phyloP scores from a whole-genome alignment of 2,797 vertebrate species.

The Pseudocheirus occidentalis region DNA sequence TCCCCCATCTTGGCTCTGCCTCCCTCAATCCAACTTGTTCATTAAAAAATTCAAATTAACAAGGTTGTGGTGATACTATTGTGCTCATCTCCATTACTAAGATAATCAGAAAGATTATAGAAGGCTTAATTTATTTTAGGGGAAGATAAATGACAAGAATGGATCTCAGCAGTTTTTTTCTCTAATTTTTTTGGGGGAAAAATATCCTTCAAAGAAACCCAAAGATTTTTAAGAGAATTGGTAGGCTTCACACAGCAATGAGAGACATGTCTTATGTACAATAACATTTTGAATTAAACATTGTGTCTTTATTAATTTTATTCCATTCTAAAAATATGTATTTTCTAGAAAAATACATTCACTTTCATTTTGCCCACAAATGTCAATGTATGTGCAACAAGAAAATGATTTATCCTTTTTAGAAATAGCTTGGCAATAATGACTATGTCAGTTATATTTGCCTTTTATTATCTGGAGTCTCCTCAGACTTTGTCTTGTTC shows the following conservation, averaged over 20 bases:
- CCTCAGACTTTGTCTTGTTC: neutral
- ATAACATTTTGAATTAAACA: neutral
- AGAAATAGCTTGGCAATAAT: neutral
- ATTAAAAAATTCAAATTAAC: conserved; percentile 41
- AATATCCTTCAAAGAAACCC: conserved; percentile 19
- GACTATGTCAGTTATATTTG: neutral
- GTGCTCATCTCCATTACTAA: conserved; percentile 14
- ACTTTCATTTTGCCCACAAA: neutral
- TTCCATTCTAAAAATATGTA: neutral
- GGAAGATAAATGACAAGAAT: conserved; percentile 32
- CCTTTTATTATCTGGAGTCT: neutral
- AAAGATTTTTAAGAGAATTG: too few relatives aligned
- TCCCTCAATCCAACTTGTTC: conserved; percentile 1
- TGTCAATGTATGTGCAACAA: neutral
- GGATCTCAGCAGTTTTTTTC: conserved; percentile 5
- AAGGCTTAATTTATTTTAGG: neutral
- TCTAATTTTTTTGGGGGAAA: neutral
- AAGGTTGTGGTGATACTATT: neutral
- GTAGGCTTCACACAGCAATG: neutral
- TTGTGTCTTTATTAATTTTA: neutral
- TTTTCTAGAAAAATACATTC: neutral
- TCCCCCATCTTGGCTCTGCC: too few relatives aligned
- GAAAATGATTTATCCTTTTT: neutral
- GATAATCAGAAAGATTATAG: conserved; percentile 7
- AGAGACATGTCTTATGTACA: neutral